Base-by-base conservation (phyloP, 2,888 invertebrate genomes). In the Drosophila sordidapex region DNA sequence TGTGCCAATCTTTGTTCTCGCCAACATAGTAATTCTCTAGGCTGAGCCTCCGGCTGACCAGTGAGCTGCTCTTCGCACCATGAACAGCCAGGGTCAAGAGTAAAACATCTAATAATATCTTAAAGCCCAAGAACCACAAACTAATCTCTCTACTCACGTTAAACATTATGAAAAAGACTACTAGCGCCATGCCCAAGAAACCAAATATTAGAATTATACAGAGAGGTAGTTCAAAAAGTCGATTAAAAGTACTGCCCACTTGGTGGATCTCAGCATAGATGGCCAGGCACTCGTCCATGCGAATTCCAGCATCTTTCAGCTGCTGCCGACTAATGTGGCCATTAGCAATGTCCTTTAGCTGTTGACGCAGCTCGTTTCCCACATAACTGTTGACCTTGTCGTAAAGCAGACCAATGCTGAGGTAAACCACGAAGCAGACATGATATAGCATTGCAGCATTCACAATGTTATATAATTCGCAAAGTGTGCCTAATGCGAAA, bases 11-110 rank as follows among this genome's bases (percentile, higher is more conserved):
- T 15, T 53, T 84, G 51, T 53, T 13, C 1, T 81, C 77, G 11
- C 60, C 72, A 0, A 81, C 15, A 46, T 76, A 75, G 25, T 63
- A 79, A 43, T 81, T 85, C 43, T 89, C 90, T 40, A 90, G 43
- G n/a, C 83, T 76, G 4, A 87, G 59, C 2, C 82, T 38, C 0
- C 71, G 66, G 1, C 87, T 33, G 4, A 78, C 8, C 0, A 74
- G 54, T 0, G 87, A 84, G 36, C 72, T 79, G 43, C 65, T 72
- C 8, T 63, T 61, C 0, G 86, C 89, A 2, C 52, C 49, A 18
- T 90, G 66, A 1, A 79, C 82, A 2, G 82, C 66, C 27, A 89
- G 13, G 0, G 82, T 88, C 5, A 90, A 31, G 6, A 89, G 58
- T 11, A 90, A 31, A 5, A 89, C 53, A 53, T 89, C 82, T 29